Evolutionary conservation across 2,113 vertebrate genomes (phyloP), one percentile per base, ranked within the genome.

Genomic region (Silurus asotus): DNA sequence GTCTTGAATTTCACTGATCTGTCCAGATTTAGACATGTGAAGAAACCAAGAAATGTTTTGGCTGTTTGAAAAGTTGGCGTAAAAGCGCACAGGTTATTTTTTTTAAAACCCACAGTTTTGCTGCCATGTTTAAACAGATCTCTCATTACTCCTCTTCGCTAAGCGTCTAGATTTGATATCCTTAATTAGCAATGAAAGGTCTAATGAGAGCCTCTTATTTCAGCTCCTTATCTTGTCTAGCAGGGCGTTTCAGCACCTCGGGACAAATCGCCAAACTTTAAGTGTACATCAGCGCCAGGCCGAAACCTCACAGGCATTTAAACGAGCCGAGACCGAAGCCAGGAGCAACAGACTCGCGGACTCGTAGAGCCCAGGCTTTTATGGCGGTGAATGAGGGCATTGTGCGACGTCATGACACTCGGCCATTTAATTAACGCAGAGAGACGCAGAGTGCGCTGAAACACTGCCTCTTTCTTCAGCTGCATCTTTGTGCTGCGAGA

Each of bases 261-360:
- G 90, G 89, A 89, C 83, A 88, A 90, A 89, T 58, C 88, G 90
- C 90, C 87, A 88, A 55, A 90, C 89, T 91, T 88, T 81, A 87
- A 90, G 91, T 90, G 88, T 87, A 84, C 87, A 80, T 88, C 87
- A 86, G 88, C 55, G 74, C 90, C 90, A 91, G 92, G 92, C 77
- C 88, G 92, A 92, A 90, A 91, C 80, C 61, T 65, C 61, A 91
- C 84, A 79, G 77, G 84, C 84, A 86, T 93, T 92, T 91, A 88
- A 94, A 93, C 88, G 91, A 82, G 92, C 88, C 91, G 90, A 92
- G 89, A 90, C 91, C 87, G 89, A 37, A 83, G 88, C 91, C 90
- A 90, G 89, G 87, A 86, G 86, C 91, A 91, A 91, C 81, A 89
- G 88, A 91, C 92, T 92, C 88, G 84, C 88, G 84, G 89, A 92